A percentile compares a stretch with the other conserved stretches of the same genome.
phyloP scores from a whole-genome alignment of 2,113 vertebrate species.

The Poicephalus meyeri region DNA sequence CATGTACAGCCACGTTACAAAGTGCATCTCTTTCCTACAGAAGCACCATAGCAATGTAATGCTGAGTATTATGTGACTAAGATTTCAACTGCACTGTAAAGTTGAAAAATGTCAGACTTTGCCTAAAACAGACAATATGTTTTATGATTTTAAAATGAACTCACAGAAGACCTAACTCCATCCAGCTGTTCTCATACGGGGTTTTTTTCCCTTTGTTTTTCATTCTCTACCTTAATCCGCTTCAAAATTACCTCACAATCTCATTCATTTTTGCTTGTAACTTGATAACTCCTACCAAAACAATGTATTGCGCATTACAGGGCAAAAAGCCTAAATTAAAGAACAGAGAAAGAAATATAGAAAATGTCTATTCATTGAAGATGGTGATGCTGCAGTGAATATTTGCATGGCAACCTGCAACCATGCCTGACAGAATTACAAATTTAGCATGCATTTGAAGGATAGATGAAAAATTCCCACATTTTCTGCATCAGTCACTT shows the following conservation, averaged over 20 bases:
- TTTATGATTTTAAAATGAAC: conserved; percentile 49
- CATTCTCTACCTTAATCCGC: conserved; percentile 22
- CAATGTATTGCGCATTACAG: not conserved
- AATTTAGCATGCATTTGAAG: conserved; percentile 10
- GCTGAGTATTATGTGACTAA: not conserved
- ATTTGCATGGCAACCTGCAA: conserved; percentile 27
- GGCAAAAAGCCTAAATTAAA: not conserved
- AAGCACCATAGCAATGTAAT: not conserved
- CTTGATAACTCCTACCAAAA: conserved; percentile 42
- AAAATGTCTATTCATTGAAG: conserved; percentile 20
- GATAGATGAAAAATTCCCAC: conserved; percentile 38
- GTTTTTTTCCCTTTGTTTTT: conserved; percentile 28
- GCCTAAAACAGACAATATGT: conserved; percentile 2
- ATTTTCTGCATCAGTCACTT: conserved; percentile 58
- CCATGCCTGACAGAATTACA: conserved; percentile 15
- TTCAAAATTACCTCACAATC: conserved; percentile 58
- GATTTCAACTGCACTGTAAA: not conserved
- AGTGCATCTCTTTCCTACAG: not conserved
- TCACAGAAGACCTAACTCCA: conserved; percentile 6
- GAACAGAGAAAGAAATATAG: not conserved
- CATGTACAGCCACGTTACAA: not conserved
- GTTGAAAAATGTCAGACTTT: not conserved
- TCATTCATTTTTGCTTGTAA: conserved; percentile 8
- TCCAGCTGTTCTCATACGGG: conserved; percentile 51
- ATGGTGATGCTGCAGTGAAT: not conserved